These are phyloP conservation scores for Agapornis canus DNA, from an alignment of 2,797 vertebrate species.

Conservation along the genomic window DNA sequence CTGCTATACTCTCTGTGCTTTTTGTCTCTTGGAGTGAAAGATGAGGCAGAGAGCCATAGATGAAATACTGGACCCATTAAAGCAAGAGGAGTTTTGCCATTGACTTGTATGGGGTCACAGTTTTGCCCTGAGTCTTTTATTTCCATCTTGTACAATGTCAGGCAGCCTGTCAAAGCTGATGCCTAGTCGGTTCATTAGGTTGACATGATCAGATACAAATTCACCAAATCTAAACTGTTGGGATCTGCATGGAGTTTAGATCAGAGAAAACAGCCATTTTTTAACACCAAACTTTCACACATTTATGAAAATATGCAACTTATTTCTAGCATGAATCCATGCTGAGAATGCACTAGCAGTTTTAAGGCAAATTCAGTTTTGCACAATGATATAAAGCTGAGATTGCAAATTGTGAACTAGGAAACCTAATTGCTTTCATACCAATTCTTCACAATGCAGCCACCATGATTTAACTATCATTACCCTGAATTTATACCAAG, in stretches of 20 bases:
- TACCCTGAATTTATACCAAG: not conserved
- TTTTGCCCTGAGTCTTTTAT: constrained; percentile 49
- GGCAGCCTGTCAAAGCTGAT: constrained; percentile 39
- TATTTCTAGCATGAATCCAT: not conserved
- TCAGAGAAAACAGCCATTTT: not conserved
- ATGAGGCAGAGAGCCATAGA: not conserved
- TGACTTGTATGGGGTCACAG: constrained; percentile 37
- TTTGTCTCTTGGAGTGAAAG: constrained; percentile 41
- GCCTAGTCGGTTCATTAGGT: not conserved
- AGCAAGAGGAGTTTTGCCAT: constrained; percentile 25
- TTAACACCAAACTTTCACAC: not conserved
- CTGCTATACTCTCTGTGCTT: not conserved
- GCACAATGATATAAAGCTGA: not conserved
- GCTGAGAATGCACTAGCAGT: not conserved
- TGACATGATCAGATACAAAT: constrained; percentile 36
- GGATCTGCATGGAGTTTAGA: not conserved
- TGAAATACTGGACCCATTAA: constrained; percentile 47
- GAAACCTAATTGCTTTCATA: not conserved
- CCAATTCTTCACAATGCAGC: not conserved
- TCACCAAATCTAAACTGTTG: constrained; percentile 9
- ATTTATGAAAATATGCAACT: not conserved
- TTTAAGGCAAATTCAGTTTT: not conserved
- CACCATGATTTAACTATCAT: not conserved
- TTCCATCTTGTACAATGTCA: constrained; percentile 2
- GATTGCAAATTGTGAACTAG: not conserved